These are phyloP conservation scores for Perithous albicinctus DNA, from an alignment of 2,888 invertebrate species.

Conservation along the genomic window DNA sequence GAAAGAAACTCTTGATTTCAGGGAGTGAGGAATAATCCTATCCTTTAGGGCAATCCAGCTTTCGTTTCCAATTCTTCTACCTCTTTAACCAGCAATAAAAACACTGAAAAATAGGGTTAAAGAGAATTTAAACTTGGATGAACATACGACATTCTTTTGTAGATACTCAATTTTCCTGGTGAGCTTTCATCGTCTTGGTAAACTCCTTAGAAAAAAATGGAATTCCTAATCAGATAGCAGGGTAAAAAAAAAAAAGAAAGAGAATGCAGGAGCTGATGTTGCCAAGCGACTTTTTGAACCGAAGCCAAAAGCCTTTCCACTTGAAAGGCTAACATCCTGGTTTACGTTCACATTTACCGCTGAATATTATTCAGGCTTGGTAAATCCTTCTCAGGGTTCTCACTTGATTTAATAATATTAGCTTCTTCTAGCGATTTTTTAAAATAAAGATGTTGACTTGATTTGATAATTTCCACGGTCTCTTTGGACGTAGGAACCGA, in stretches of 20 bases:
- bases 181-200: constrained; percentile 11
- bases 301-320: constrained; percentile 40
- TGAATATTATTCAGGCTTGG: neutral
- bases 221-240: constrained; percentile 16
- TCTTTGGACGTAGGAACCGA: neutral
- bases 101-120: neutral
- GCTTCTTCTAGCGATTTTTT: neutral
- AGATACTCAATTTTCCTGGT: constrained; percentile 5
- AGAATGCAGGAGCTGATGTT: neutral
- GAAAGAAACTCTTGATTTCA: neutral
- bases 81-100: neutral
- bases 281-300: constrained; percentile 25
- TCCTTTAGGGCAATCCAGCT: neutral
- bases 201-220: neutral
- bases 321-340: constrained; percentile 21
- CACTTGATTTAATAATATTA: neutral
- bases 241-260: neutral
- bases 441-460: neutral
- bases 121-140: neutral
- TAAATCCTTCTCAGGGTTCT: neutral
- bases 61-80: neutral
- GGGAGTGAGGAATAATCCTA: neutral
- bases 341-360: neutral
- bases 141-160: neutral
- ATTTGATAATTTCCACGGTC: neutral